Evolutionary conservation across 2,888 invertebrate species (phyloP).

Genomic region (Ditylenchus weischeri): DNA sequence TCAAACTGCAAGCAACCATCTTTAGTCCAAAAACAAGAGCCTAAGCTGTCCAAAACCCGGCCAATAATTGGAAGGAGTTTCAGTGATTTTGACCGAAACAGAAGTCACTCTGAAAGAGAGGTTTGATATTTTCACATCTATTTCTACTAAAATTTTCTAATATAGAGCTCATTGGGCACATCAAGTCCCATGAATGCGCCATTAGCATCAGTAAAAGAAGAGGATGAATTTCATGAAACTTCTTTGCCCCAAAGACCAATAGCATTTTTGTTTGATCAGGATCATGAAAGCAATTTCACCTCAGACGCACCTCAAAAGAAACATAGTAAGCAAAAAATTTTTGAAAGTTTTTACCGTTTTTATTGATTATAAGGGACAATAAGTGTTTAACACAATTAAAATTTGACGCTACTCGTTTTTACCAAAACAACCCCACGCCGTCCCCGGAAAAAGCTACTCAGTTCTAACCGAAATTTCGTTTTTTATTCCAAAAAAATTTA

Average conservation of each 20-base stretch:
- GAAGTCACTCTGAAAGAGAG: slow-evolving; percentile 2
- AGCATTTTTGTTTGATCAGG: too few species aligned
- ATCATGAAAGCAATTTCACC: too few species aligned
- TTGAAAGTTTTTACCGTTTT: neutral
- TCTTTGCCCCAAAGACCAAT: neutral
- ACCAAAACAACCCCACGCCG: too few species aligned
- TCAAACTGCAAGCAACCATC: too few species aligned
- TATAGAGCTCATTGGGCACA: neutral
- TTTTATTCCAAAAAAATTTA: too few species aligned
- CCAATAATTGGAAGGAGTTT: slow-evolving; percentile 30
- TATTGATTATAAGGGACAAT: neutral
- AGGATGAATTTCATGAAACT: slow-evolving; percentile 27
- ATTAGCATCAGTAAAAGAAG: slow-evolving; percentile 43
- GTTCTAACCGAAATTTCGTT: too few species aligned
- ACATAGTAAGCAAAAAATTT: neutral
- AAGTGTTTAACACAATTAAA: too few species aligned
- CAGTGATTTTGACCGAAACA: slow-evolving; percentile 7
- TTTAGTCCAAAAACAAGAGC: neutral
- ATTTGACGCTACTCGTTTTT: too few species aligned
- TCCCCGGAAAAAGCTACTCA: too few species aligned
- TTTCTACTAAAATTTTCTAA: neutral
- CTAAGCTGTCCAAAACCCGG: slow-evolving; percentile 11
- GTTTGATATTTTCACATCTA: neutral
- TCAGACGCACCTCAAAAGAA: neutral
- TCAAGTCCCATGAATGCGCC: slow-evolving; percentile 1